Evolutionary conservation across 2,797 vertebrate species (phyloP), one percentile per base, ranked within the genome.

Genomic region (Anableps anableps): DNA sequence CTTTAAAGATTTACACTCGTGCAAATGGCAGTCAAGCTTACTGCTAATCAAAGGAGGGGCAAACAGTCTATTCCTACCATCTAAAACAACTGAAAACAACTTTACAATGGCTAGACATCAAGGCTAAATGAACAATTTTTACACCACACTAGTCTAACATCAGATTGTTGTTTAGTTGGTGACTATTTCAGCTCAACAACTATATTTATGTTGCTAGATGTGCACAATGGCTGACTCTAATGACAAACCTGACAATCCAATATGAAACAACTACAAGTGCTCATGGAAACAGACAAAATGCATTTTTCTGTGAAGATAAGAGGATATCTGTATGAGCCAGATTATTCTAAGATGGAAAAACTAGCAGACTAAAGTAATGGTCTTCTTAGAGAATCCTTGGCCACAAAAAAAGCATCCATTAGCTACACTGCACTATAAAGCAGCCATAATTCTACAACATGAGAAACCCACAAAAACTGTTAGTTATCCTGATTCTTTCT

Each of bases 371-470:
- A n/a, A 55, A 55, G n/a, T 55, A 55, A 55, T n/a, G 26, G 26
- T 55, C 26, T 51, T 51, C 50, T 26, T 55, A 55, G 26, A 55
- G n/a, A 55, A 55, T 55, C 53, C 26, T n/a, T 55, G n/a, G 10
- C 53, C 4, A 55, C 53, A 55, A 60, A 16, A 60, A 16, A 60
- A 16, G 2, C 29, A n/a, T 31, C 29, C 29, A 17, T 5, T 60
- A 31, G 58, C 14, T 60, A 0, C 29, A 60, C 14, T 60, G 0
- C 29, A 60, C 14, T 60, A 16, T 60, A 31, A 16, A 31, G 58
- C 29, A 14, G 58, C 14, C 13, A 60, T 26, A 48, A 72, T 77
- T 75, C 43, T 68, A 41, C 31, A 48, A 50, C 60, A 73, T 77
- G 26, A 31, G 34, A 76, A 60, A 70, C 7, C 53, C 8, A 51